These are phyloP conservation scores for Eulemur rufifrons DNA, from an alignment of 2,113 vertebrate genomes.

Conservation along the genomic window DNA sequence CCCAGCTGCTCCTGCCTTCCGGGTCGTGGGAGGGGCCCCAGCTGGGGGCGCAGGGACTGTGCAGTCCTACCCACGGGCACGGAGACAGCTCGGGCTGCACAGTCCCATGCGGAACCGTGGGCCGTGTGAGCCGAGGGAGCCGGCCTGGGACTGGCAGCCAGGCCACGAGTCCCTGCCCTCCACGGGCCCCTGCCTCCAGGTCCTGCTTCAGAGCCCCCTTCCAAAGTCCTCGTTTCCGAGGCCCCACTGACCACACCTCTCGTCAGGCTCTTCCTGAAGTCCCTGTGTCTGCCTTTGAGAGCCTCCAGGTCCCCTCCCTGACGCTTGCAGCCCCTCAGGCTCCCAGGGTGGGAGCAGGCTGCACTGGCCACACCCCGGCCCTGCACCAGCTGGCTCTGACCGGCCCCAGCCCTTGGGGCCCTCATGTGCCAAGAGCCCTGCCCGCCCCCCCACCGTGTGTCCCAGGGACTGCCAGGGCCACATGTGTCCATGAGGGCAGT, in stretches of 20 bases:
- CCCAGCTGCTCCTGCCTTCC: too few relatives aligned
- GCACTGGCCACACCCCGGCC: background rate
- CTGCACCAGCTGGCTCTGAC: background rate
- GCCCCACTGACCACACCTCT: fast-evolving
- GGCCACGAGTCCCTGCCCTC: background rate
- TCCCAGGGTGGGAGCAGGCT: too few relatives aligned
- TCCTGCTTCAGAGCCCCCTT: background rate
- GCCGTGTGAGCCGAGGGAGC: background rate
- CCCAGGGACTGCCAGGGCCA: background rate
- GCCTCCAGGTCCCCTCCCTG: background rate
- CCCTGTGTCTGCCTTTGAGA: background rate
- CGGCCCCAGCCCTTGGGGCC: background rate
- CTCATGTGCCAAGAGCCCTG: background rate
- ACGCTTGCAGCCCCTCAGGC: background rate
- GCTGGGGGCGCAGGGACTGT: background rate
- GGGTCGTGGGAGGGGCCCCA: background rate
- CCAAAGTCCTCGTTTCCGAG: background rate
- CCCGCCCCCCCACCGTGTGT: background rate
- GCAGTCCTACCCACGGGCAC: fast-evolving
- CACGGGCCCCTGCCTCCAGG: fast-evolving
- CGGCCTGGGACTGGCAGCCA: too few relatives aligned
- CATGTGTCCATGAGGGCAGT: background rate
- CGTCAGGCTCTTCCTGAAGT: background rate
- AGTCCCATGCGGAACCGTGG: background rate
- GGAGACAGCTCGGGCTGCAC: too few relatives aligned